Evolutionary conservation across 2,888 invertebrate species (phyloP).

Genomic region (Stratiomys singularior): DNA sequence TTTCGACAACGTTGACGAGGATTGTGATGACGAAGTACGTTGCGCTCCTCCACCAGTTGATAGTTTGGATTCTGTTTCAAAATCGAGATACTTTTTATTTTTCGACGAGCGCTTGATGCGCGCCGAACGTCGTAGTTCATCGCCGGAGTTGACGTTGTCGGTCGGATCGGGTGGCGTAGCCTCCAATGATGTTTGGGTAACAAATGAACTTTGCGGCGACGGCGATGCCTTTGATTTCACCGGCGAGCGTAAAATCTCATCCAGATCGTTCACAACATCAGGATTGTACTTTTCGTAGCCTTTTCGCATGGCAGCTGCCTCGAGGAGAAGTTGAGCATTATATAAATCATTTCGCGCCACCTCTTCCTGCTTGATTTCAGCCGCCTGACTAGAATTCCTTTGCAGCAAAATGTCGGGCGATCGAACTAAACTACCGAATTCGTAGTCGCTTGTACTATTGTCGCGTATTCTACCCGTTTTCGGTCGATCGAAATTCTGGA

Average conservation of each 20-base stretch:
- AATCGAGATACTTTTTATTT: conserved; percentile 59
- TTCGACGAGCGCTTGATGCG: conserved; percentile 55
- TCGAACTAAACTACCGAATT: conserved; percentile 62
- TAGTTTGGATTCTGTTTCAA: conserved; percentile 53
- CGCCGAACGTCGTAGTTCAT: conserved; percentile 55
- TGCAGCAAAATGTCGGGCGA: conserved; percentile 53
- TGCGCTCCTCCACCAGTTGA: neutral
- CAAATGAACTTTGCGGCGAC: conserved; percentile 58
- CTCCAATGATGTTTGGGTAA: conserved; percentile 51
- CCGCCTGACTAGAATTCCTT: conserved; percentile 58
- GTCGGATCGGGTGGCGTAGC: conserved; percentile 46
- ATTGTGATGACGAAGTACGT: conserved; percentile 32
- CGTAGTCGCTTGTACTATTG: conserved; percentile 59
- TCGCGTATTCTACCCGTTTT: conserved; percentile 39
- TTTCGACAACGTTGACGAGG: conserved; percentile 3
- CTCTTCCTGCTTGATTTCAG: conserved; percentile 57
- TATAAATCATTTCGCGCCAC: conserved; percentile 58
- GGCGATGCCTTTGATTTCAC: conserved; percentile 60
- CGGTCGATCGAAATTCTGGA: conserved; percentile 48
- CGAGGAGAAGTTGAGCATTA: conserved; percentile 61
- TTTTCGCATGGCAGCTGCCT: conserved; percentile 60
- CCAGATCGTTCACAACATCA: conserved; percentile 63
- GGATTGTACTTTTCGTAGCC: conserved; percentile 63
- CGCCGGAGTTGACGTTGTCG: conserved; percentile 48
- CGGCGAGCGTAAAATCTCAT: conserved; percentile 64